Base-by-base conservation (phyloP, 2,113 vertebrate genomes). In the Semnornis frantzii region DNA sequence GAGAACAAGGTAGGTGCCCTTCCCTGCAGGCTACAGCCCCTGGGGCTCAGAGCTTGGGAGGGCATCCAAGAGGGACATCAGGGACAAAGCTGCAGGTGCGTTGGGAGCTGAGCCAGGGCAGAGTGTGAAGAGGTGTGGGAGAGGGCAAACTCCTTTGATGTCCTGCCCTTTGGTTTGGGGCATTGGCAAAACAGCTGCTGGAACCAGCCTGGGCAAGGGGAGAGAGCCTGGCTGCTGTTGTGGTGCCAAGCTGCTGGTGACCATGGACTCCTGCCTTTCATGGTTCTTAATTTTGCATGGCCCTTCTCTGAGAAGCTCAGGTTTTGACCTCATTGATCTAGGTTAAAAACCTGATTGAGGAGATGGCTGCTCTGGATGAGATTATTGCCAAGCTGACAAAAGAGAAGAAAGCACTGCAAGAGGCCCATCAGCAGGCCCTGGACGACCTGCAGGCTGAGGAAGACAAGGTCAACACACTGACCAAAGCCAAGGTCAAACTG, bases 291-390 rank as follows among this genome's bases (percentile, higher is more conserved):
- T 39, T 82, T 58, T 82, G 46, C 33, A n/a, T 5, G 8, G 5
- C 9, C 37, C 82, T 17, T 42, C 10, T 63, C 39, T 71, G 48
- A 90, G 62, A 8, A 50, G 3, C 63, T 83, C 25, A 28, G 3
- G 46, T 70, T 57, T 82, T 77, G 20, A 65, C 37, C 48, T 58
- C 20, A 4, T 17, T 42, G 89, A 31, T 74, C 2, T 94, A 99
- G 99, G 98, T 99, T 88, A 99, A 99, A 97, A 99, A 99, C 97
- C 97, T 99, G 87, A 98, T 98, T 4, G 99, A 99, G 93, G 99
- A 99, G 97, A 99, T 99, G 99, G 97, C 98, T 2, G 97, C 92
- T 33, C 96, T 99, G 96, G 99, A 99, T 64, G 99, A 99, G 92
- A 98, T 97, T 15, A 98, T 99, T 66, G 97, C 98, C 86, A 98